Conservation (phyloP, 2,113 vertebrate species). For the Aphelocoma coerulescens region DNA sequence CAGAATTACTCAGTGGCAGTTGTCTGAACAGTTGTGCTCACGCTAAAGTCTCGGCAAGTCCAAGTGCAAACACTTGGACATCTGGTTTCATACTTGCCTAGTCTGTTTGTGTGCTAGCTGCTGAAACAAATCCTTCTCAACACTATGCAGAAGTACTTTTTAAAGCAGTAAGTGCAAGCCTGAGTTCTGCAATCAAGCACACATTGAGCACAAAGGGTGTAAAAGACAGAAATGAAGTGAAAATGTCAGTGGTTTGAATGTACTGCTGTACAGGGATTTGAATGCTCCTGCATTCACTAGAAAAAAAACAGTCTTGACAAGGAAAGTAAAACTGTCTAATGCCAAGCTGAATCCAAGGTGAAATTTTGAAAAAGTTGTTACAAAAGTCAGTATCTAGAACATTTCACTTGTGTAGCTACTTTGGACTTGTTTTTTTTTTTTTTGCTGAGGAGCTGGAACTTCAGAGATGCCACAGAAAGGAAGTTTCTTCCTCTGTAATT, state of each 20-base stretch:
- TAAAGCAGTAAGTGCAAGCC: background rate
- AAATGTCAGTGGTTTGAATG: background rate
- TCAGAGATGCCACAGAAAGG: background rate
- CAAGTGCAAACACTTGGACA: constrained; percentile 4
- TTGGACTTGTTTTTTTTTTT: background rate
- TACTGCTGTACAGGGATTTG: background rate
- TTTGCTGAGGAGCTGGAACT: background rate
- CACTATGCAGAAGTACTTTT: background rate
- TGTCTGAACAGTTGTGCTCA: constrained; percentile 49
- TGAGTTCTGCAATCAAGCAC: background rate
- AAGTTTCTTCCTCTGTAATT: background rate
- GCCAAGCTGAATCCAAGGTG: background rate
- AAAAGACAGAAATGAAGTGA: background rate
- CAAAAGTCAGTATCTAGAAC: background rate
- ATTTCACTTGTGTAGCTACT: background rate
- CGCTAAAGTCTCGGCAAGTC: background rate
- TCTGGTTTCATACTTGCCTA: constrained; percentile 3
- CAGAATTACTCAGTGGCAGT: background rate
- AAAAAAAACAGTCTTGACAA: background rate
- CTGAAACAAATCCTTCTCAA: background rate
- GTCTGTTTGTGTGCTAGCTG: background rate
- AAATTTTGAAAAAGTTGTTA: background rate
- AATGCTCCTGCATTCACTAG: background rate
- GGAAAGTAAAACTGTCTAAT: background rate
- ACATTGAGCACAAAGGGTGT: background rate